phyloP scores from a whole-genome alignment of 2,113 vertebrate species.

The Ariopsis seemanni region DNA sequence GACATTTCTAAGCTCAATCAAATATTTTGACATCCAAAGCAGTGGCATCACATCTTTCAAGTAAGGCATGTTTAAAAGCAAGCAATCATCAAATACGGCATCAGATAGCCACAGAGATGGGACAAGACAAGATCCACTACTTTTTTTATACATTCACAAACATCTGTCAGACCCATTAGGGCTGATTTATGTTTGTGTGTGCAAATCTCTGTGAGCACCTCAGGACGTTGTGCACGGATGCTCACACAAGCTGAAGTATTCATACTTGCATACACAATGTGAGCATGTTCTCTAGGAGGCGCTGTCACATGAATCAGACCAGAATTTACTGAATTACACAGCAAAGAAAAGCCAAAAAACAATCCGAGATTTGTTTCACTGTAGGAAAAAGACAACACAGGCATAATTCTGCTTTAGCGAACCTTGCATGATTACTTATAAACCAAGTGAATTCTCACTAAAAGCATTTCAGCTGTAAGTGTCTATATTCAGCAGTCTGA shows the following conservation, averaged over 20 bases:
- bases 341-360: not conserved
- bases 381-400: not conserved
- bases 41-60: not conserved
- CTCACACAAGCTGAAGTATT: not conserved
- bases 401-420: not conserved
- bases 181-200: not conserved
- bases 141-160: not conserved
- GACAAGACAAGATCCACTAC: not conserved
- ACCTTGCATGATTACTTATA: no score
- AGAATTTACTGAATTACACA: not conserved
- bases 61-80: not conserved
- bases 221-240: not conserved
- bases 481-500: not conserved
- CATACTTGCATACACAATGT: not conserved
- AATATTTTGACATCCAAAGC: not conserved
- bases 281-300: not conserved
- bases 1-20: not conserved
- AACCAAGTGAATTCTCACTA: not conserved
- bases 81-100: not conserved
- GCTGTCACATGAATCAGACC: not conserved
- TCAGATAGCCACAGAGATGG: not conserved
- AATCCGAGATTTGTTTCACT: not conserved
- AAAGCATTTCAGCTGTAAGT: not conserved
- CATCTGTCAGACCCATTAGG: slow-evolving; percentile 5
- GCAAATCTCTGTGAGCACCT: not conserved